Percentiles rank a stretch among this genome's conserved stretches.
These are phyloP conservation scores for Indicator indicator DNA, from an alignment of 2,113 vertebrate species.

Conservation along the genomic window DNA sequence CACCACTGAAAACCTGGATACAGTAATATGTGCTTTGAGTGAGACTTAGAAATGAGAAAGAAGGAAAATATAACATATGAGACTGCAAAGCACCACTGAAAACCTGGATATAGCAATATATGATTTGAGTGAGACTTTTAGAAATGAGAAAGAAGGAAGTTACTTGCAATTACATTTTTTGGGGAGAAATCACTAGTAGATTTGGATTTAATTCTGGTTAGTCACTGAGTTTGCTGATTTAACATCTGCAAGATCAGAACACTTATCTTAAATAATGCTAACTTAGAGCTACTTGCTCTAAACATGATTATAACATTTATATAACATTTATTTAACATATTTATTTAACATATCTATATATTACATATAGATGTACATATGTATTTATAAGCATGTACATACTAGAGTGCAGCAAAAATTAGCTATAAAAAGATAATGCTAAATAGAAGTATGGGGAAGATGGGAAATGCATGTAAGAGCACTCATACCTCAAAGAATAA, in stretches of 20 bases:
- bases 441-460: neutral
- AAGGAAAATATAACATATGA: neutral
- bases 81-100: neutral
- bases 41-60: too few relatives aligned
- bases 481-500: slow-evolving; percentile 13
- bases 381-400: neutral
- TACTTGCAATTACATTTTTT: neutral
- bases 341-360: too few relatives aligned
- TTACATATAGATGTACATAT: neutral
- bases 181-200: neutral
- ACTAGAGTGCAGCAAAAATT: neutral
- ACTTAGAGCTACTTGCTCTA: neutral
- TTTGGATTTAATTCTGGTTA: neutral
- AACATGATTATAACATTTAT: neutral
- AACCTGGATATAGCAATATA: neutral
- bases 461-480: neutral
- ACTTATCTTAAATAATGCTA: neutral
- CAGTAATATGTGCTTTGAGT: neutral
- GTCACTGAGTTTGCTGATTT: neutral
- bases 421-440: neutral
- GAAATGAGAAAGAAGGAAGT: too few relatives aligned
- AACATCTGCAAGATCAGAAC: neutral
- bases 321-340: too few relatives aligned
- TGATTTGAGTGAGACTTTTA: neutral
- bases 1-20: neutral